Conservation (phyloP, 2,888 invertebrate species). For the Xylota sylvarum region DNA sequence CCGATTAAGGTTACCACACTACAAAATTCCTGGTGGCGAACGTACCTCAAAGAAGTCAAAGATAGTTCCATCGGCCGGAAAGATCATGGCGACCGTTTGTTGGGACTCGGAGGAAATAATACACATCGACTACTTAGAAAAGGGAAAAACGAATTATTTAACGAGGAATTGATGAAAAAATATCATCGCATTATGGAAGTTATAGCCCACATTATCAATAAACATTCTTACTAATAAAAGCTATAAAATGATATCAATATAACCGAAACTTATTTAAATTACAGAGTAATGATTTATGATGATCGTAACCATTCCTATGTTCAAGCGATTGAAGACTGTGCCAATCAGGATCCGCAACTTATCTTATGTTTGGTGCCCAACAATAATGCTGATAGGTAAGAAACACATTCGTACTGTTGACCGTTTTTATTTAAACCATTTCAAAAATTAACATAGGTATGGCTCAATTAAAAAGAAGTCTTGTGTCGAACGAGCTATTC, state of each 20-base stretch:
- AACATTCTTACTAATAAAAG: too few species aligned
- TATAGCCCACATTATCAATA: background rate
- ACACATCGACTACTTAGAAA: too few species aligned
- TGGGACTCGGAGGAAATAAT: too few species aligned
- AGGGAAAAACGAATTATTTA: too few species aligned
- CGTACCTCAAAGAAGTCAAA: too few species aligned
- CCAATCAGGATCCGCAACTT: slow-evolving; percentile 87
- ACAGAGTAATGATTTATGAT: slow-evolving; percentile 83
- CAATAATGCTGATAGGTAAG: slow-evolving; percentile 88
- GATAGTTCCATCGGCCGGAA: too few species aligned
- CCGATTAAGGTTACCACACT: too few species aligned
- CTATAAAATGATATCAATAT: background rate
- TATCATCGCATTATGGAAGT: too few species aligned
- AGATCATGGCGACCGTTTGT: too few species aligned
- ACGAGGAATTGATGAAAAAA: too few species aligned
- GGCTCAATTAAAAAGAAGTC: slow-evolving; percentile 95
- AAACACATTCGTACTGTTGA: background rate
- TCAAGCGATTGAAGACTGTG: slow-evolving; percentile 87
- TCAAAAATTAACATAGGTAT: slow-evolving; percentile 85
- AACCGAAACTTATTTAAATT: slow-evolving; percentile 29
- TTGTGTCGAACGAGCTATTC: slow-evolving; percentile 90
- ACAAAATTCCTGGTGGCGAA: too few species aligned
- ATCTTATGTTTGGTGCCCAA: slow-evolving; percentile 90
- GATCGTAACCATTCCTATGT: slow-evolving; percentile 88
- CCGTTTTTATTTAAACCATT: background rate